Conservation (phyloP, 2,113 vertebrate species). For the Rostratula benghalensis region DNA sequence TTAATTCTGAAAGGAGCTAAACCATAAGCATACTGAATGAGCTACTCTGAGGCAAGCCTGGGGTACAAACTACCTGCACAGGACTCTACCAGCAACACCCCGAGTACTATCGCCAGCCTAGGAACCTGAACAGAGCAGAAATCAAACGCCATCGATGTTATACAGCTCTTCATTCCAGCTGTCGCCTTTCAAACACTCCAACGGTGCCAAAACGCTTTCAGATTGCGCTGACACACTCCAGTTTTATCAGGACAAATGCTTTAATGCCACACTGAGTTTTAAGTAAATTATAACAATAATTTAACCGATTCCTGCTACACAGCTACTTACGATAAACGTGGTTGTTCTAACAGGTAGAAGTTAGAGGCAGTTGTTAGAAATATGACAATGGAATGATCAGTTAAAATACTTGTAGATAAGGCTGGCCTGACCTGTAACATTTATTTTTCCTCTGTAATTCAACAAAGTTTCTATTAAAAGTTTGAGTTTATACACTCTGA, state of each 20-base stretch:
- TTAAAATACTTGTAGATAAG: not conserved
- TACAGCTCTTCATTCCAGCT: not conserved
- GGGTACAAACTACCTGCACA: not conserved
- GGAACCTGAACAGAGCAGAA: not conserved
- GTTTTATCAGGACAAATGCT: not conserved
- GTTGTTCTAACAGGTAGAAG: not conserved
- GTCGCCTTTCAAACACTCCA: not conserved
- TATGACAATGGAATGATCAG: not conserved
- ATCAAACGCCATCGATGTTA: not conserved
- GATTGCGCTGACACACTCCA: not conserved
- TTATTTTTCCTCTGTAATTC: not conserved
- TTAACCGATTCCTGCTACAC: not conserved
- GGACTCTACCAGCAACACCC: not conserved
- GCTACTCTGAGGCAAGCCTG: not conserved
- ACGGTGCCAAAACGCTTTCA: not conserved
- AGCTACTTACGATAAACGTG: fast-evolving
- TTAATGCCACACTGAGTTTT: not conserved
- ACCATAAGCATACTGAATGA: not conserved
- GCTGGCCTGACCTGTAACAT: not conserved
- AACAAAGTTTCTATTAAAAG: not conserved
- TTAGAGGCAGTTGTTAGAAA: not conserved
- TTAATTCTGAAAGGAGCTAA: not conserved
- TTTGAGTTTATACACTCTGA: not conserved
- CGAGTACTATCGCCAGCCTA: not conserved
- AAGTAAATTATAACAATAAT: not conserved